Conservation (phyloP, 2,797 vertebrate genomes). For the Cuniculus paca region DNA sequence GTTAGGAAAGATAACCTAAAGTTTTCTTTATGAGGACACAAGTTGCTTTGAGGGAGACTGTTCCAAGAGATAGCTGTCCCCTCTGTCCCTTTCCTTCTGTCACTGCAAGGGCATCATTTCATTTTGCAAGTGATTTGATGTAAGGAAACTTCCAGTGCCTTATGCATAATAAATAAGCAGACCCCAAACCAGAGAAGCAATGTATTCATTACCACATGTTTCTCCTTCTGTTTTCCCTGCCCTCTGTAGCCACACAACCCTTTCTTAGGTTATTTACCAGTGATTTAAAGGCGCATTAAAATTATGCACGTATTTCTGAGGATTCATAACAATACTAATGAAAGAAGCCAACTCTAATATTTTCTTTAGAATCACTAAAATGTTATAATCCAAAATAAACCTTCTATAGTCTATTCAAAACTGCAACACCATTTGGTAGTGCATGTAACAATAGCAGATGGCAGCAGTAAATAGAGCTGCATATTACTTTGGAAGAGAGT, state of each 20-base stretch:
- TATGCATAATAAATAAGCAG: background rate
- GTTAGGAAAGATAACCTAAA: background rate
- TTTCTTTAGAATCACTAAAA: constrained; percentile 12
- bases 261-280: background rate
- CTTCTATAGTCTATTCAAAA: background rate
- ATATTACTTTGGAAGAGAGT: constrained; percentile 21
- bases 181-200: background rate
- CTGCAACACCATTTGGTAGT: constrained; percentile 24
- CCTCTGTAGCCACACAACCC: background rate
- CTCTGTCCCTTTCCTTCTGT: background rate
- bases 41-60: background rate
- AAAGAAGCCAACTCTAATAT: background rate
- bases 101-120: background rate
- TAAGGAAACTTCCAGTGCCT: background rate
- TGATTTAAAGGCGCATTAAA: background rate
- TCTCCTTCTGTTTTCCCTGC: background rate
- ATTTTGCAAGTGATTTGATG: background rate
- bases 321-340: background rate
- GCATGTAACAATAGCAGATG: background rate
- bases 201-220: background rate
- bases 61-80: background rate
- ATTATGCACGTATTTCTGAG: background rate
- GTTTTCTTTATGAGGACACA: background rate
- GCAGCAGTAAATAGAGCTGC: background rate
- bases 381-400: background rate